Conservation (phyloP, 2,113 vertebrate genomes). For the Oreotragus oreotragus region DNA sequence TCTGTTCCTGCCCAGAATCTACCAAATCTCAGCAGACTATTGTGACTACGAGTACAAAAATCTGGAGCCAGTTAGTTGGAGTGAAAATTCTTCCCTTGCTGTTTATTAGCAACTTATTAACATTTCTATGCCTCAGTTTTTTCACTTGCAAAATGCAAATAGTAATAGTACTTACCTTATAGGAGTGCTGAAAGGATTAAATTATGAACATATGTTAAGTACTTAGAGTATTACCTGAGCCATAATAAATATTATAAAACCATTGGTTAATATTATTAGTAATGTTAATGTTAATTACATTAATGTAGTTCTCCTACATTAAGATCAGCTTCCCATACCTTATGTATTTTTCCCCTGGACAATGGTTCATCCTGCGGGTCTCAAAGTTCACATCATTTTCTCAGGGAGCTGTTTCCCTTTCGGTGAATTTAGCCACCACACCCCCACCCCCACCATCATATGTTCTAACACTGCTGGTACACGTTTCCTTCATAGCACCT, state of each 20-base stretch:
- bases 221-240: background rate
- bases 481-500: background rate
- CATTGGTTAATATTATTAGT: background rate
- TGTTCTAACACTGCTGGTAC: background rate
- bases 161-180: background rate
- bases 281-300: background rate
- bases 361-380: background rate
- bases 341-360: background rate
- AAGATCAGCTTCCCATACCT: background rate
- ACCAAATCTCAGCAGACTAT: background rate
- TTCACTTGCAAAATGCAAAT: background rate
- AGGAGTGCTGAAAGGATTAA: background rate
- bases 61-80: background rate
- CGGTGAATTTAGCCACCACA: background rate
- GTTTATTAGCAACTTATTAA: background rate
- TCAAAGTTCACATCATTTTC: background rate
- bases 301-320: background rate
- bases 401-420: background rate
- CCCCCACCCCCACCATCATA: rapidly evolving
- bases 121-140: background rate
- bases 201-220: background rate
- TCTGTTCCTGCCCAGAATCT: background rate
- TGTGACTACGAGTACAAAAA: background rate
- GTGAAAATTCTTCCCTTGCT: background rate
- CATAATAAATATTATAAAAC: background rate